Conservation (phyloP, 2,888 invertebrate species). For the Liposcelis brunnea region DNA sequence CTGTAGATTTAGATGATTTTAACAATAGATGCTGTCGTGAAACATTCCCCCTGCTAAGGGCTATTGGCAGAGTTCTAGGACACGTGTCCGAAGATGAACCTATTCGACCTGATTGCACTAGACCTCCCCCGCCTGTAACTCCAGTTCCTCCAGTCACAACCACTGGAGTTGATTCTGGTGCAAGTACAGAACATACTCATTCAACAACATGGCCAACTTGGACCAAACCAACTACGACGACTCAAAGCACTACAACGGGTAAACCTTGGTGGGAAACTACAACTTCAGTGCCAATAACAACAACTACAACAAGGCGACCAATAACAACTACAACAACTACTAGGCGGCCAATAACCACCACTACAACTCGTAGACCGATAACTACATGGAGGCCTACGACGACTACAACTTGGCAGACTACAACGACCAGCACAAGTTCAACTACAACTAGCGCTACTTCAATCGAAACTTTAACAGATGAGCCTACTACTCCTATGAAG, state of each 20-base stretch:
- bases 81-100: slow-evolving; percentile 23
- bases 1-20: slow-evolving; percentile 75
- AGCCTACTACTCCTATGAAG: slow-evolving; percentile 13
- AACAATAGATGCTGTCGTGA: slow-evolving; percentile 68
- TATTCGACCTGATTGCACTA: slow-evolving; percentile 41
- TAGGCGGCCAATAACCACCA: slow-evolving; percentile 16
- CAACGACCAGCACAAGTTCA: slow-evolving; percentile 15
- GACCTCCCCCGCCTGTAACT: slow-evolving; percentile 53
- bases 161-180: slow-evolving; percentile 42
- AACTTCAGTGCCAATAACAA: slow-evolving; percentile 15
- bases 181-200: slow-evolving; percentile 15
- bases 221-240: slow-evolving; percentile 12
- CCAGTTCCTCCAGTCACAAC: slow-evolving; percentile 60
- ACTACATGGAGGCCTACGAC: slow-evolving; percentile 16
- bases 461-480: slow-evolving; percentile 30
- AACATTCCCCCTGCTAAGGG: slow-evolving; percentile 56
- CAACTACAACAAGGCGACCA: slow-evolving; percentile 18
- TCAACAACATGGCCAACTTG: slow-evolving; percentile 13
- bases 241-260: slow-evolving; percentile 7
- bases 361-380: slow-evolving; percentile 17
- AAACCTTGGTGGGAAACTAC: slow-evolving; percentile 14
- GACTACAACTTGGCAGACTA: slow-evolving; percentile 19
- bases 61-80: slow-evolving; percentile 60
- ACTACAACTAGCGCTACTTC: slow-evolving; percentile 28
- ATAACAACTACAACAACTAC: slow-evolving; percentile 19